Evolutionary conservation across 1,140 invertebrate species (phyloP).

Genomic region (Sycophaga agraensis): DNA sequence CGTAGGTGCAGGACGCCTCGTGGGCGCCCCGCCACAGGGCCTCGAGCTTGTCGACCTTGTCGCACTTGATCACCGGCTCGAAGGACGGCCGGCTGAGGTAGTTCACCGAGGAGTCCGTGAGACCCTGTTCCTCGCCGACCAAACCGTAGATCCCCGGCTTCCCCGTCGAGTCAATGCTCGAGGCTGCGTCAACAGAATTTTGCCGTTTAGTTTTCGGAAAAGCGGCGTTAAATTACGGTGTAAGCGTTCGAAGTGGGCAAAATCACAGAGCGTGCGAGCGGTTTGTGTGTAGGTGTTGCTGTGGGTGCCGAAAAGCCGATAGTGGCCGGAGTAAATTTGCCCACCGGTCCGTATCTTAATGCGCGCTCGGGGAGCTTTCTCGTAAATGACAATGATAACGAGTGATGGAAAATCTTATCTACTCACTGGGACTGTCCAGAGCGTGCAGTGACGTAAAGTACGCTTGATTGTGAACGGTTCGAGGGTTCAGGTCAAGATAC

Average conservation of each 20-base stretch:
- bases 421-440: conserved; percentile 45
- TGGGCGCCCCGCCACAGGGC: conserved; percentile 42
- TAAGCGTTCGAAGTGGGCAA: too few species aligned
- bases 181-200: conserved; percentile 1
- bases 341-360: too few species aligned
- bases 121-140: background rate
- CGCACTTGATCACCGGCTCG: conserved; percentile 50
- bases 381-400: too few species aligned
- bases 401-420: too few species aligned
- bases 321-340: too few species aligned
- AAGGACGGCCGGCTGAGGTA: conserved; percentile 49
- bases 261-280: too few species aligned
- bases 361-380: too few species aligned
- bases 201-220: too few species aligned
- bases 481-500: conserved; percentile 68
- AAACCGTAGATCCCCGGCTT: background rate
- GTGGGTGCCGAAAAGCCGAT: too few species aligned
- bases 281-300: too few species aligned
- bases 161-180: conserved; percentile 1
- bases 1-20: conserved; percentile 40
- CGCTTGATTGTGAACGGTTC: conserved; percentile 63
- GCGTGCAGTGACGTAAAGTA: conserved; percentile 57
- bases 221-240: too few species aligned
- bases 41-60: conserved; percentile 54
- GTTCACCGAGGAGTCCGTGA: conserved; percentile 46